phyloP scores from a whole-genome alignment of 2,888 invertebrate species.

The Ferrisia virgata region DNA sequence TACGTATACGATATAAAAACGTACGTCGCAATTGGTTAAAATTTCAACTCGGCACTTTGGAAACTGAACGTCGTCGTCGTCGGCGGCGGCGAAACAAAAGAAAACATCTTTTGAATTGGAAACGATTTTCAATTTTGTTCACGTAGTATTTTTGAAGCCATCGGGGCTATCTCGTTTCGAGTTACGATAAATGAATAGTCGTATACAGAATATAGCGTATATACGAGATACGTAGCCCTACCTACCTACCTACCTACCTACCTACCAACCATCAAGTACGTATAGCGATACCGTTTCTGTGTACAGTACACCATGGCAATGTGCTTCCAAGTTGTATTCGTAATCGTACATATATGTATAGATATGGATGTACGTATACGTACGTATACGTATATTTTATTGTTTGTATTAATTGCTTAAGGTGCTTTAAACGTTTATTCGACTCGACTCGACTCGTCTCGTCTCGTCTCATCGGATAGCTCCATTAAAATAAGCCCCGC shows the following conservation, averaged over 20 bases:
- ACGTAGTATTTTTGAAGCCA: constrained; percentile 21
- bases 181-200: constrained; percentile 32
- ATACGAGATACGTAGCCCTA: too few relatives aligned
- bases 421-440: constrained; percentile 14
- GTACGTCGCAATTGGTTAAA: not conserved
- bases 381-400: not conserved
- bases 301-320: too few relatives aligned
- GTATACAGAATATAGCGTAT: not conserved
- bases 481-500: not conserved
- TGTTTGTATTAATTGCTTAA: constrained; percentile 9
- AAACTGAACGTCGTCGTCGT: too few relatives aligned
- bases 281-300: too few relatives aligned
- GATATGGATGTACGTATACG: not conserved
- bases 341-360: not conserved
- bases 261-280: too few relatives aligned
- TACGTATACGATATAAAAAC: too few relatives aligned
- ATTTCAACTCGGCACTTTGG: not conserved
- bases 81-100: constrained; percentile 7
- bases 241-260: too few relatives aligned
- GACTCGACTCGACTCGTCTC: not conserved
- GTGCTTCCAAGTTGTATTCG: not conserved
- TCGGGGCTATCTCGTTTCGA: constrained; percentile 20
- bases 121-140: constrained; percentile 37
- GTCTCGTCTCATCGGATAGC: not conserved
- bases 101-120: constrained; percentile 33